phyloP scores from a whole-genome alignment of 2,113 vertebrate genomes.

The Acrocephalus kingi region DNA sequence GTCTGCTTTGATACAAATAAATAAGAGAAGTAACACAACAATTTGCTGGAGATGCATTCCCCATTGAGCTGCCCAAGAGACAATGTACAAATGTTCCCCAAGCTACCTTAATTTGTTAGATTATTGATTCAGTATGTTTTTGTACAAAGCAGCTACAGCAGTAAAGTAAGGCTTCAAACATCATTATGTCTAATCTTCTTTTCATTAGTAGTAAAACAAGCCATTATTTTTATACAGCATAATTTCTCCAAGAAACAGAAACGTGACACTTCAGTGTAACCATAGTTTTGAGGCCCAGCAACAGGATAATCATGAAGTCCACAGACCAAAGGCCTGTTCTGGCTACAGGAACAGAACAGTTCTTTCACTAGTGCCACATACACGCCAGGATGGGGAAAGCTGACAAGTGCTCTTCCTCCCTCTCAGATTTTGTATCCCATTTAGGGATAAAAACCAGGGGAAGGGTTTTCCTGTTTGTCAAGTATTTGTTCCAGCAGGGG shows the following conservation, averaged over 20 bases:
- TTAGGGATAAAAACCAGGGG: background rate
- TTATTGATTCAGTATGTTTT: background rate
- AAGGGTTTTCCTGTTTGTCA: background rate
- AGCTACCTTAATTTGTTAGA: background rate
- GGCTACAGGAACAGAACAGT: background rate
- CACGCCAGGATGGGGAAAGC: background rate
- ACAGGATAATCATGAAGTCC: background rate
- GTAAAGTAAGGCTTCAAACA: background rate
- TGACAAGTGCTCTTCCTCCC: background rate
- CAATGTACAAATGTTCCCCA: background rate
- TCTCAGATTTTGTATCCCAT: background rate
- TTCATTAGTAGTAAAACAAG: background rate
- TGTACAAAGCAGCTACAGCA: background rate
- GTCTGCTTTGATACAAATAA: background rate
- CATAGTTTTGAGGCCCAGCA: background rate
- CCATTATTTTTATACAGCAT: background rate
- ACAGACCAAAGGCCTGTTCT: background rate
- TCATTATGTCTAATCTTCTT: background rate
- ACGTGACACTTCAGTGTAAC: rapidly evolving
- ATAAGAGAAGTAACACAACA: background rate
- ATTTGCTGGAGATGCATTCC: background rate
- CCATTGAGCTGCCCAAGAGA: background rate
- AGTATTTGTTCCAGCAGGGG: background rate
- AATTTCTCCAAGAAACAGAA: background rate
- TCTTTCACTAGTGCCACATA: background rate